phyloP scores from a whole-genome alignment of 1,140 invertebrate species.

The Hyles euphorbiae region DNA sequence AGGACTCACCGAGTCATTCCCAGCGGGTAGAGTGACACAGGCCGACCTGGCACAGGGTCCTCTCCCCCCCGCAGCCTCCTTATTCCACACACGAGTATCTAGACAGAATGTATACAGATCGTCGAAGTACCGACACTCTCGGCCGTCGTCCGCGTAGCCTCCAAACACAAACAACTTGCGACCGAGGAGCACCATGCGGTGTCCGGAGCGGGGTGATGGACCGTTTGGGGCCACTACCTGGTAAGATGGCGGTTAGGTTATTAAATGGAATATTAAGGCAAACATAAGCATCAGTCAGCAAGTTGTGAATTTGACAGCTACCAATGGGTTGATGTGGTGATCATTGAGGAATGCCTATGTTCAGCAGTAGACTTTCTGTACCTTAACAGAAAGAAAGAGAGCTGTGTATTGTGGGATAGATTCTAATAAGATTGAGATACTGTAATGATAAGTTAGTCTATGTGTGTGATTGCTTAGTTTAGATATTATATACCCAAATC shows the following conservation, averaged over 20 bases:
- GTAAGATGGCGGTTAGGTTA: slow-evolving; percentile 7
- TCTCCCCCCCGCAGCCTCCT: slow-evolving; percentile 81
- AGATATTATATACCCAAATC: too few species aligned
- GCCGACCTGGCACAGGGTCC: slow-evolving; percentile 80
- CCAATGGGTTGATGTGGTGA: too few species aligned
- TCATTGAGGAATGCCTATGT: too few species aligned
- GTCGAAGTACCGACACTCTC: slow-evolving; percentile 93
- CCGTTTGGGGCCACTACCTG: slow-evolving; percentile 80
- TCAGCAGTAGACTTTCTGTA: too few species aligned
- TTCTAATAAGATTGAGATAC: too few species aligned
- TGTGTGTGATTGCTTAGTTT: too few species aligned
- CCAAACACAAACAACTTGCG: slow-evolving; percentile 93
- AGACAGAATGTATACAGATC: slow-evolving; percentile 91
- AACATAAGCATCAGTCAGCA: too few species aligned
- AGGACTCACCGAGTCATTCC: slow-evolving; percentile 54
- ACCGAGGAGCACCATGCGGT: slow-evolving; percentile 86
- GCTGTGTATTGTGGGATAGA: too few species aligned
- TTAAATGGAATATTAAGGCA: too few species aligned
- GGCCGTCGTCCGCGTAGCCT: slow-evolving; percentile 92
- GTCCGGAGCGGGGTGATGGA: slow-evolving; percentile 91
- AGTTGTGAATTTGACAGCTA: too few species aligned
- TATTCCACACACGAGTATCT: slow-evolving; percentile 87
- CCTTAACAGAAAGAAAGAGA: too few species aligned
- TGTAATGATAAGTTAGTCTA: too few species aligned
- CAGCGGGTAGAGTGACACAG: slow-evolving; percentile 59